phyloP scores from a whole-genome alignment of 2,888 invertebrate species.

The Drosophila antonietae region DNA sequence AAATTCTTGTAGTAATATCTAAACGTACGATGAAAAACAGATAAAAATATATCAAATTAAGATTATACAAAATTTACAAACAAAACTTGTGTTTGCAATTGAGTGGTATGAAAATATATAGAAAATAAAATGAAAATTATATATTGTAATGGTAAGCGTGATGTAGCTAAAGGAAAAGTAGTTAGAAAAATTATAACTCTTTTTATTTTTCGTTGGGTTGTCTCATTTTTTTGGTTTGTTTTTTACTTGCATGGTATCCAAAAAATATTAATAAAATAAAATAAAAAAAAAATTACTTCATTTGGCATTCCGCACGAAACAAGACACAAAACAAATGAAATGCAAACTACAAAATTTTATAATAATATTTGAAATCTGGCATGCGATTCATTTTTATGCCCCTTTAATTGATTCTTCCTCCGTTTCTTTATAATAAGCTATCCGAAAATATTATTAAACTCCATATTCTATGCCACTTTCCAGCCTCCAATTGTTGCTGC shows the following conservation, averaged over 20 bases:
- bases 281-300: slow-evolving; percentile 10
- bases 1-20: slow-evolving; percentile 40
- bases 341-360: slow-evolving; percentile 37
- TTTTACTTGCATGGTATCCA: slow-evolving; percentile 51
- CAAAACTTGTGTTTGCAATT: slow-evolving; percentile 33
- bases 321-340: slow-evolving; percentile 24
- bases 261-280: slow-evolving; percentile 1
- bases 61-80: slow-evolving; percentile 37
- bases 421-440: slow-evolving; percentile 2
- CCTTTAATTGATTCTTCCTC: neutral
- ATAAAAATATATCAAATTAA: slow-evolving; percentile 47
- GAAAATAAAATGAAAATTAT: slow-evolving; percentile 10
- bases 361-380: slow-evolving; percentile 47
- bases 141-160: slow-evolving; percentile 51
- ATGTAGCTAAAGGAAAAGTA: slow-evolving; percentile 30
- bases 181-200: neutral
- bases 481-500: slow-evolving; percentile 78
- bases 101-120: slow-evolving; percentile 26
- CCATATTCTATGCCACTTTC: slow-evolving; percentile 68
- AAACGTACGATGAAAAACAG: slow-evolving; percentile 52
- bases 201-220: slow-evolving; percentile 18
- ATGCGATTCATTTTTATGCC: slow-evolving; percentile 47
- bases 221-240: slow-evolving; percentile 7
- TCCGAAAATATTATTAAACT: slow-evolving; percentile 31
- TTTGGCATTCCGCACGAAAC: slow-evolving; percentile 52